A percentile compares a stretch with the other conserved stretches of the same genome.
Conservation (phyloP, 2,797 vertebrate genomes). For the Amniataba percoides region DNA sequence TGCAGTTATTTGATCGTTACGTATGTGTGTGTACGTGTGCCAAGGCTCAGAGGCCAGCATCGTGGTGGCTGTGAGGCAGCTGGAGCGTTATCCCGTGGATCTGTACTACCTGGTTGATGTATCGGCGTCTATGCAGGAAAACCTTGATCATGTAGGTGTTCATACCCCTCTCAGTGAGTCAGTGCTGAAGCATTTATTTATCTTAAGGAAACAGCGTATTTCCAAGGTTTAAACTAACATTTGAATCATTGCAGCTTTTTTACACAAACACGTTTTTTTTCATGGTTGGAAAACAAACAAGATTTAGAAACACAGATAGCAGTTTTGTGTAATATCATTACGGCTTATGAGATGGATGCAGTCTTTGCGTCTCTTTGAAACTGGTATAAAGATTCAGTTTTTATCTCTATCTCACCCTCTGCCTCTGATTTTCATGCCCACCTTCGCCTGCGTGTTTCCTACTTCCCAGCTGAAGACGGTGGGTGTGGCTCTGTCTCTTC, state of each 20-base stretch:
- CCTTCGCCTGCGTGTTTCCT: neutral
- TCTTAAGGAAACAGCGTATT: neutral
- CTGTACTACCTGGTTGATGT: constrained; percentile 98
- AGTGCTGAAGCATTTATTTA: neutral
- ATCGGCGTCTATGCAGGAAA: constrained; percentile 97
- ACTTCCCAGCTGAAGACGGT: constrained; percentile 89
- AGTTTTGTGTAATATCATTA: neutral
- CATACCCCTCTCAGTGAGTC: neutral
- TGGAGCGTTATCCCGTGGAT: constrained; percentile 95
- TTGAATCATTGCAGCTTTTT: neutral
- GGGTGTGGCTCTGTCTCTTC: constrained; percentile 92
- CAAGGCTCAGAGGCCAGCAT: constrained; percentile 91
- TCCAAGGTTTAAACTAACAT: neutral
- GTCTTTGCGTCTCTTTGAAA: neutral
- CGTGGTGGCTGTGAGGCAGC: constrained; percentile 89
- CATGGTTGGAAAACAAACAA: neutral
- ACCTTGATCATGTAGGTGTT: constrained; percentile 89
- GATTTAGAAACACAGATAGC: neutral
- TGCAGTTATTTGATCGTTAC: neutral
- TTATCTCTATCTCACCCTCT: neutral
- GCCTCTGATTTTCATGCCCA: neutral
- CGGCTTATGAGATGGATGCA: neutral
- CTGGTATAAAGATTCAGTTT: neutral
- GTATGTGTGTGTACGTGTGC: constrained; percentile 31
- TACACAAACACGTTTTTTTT: neutral